phyloP scores from a whole-genome alignment of 1,140 invertebrate genomes.

The Diorhabda elongata region DNA sequence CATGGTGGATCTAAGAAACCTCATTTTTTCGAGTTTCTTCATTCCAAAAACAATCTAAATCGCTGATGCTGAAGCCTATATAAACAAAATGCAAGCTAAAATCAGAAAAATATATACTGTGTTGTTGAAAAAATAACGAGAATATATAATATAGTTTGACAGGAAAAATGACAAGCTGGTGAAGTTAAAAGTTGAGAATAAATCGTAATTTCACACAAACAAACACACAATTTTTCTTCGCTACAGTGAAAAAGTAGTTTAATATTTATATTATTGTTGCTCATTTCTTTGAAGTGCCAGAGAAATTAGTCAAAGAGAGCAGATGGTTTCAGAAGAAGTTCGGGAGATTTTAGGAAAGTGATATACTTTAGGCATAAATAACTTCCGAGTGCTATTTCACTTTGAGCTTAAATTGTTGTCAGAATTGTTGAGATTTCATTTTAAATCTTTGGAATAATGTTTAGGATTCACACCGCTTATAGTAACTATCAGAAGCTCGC shows the following conservation, averaged over 20 bases:
- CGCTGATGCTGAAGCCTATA: background rate
- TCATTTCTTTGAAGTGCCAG: background rate
- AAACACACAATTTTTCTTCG: background rate
- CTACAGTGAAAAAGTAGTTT: background rate
- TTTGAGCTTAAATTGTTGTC: background rate
- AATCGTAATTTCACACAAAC: no score
- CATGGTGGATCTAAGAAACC: background rate
- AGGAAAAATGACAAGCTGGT: no score
- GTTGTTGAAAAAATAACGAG: no score
- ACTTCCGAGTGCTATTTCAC: slow-evolving; percentile 1
- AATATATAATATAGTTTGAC: no score
- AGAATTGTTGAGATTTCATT: background rate
- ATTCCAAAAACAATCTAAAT: background rate
- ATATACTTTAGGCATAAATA: slow-evolving; percentile 1
- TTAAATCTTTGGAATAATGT: no score
- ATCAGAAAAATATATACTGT: background rate
- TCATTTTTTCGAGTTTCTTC: background rate
- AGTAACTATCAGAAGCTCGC: no score
- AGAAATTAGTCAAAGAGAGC: background rate
- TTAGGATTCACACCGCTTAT: no score
- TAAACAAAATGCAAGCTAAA: background rate
- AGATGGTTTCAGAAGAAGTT: background rate
- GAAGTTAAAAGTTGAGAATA: no score
- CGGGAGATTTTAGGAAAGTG: background rate
- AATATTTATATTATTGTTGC: background rate